Evolutionary conservation across 2,888 invertebrate genomes (phyloP).

Genomic region (Argynnis bischoffii): DNA sequence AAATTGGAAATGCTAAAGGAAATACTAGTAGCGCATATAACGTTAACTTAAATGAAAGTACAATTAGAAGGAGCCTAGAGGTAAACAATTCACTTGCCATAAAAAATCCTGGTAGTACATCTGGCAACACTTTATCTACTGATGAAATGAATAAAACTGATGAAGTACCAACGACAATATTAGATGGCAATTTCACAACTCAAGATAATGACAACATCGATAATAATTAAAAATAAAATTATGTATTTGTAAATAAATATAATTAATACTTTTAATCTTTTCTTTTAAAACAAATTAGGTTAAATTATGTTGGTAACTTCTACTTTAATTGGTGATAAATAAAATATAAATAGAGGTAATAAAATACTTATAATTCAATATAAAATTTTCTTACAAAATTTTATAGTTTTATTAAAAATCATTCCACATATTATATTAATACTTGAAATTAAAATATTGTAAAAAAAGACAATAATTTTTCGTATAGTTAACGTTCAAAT

Average conservation of each 20-base stretch:
- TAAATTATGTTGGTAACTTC: too few relatives aligned
- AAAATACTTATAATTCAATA: too few relatives aligned
- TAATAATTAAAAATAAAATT: not conserved
- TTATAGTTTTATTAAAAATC: too few relatives aligned
- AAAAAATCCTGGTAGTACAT: not conserved
- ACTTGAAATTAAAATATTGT: too few relatives aligned
- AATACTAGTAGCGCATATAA: conserved; percentile 1
- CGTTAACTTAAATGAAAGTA: conserved; percentile 2
- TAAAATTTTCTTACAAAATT: too few relatives aligned
- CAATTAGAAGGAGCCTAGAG: conserved; percentile 17
- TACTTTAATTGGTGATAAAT: too few relatives aligned
- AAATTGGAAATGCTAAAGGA: conserved; percentile 14
- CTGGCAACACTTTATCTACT: not conserved
- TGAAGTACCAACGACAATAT: not conserved
- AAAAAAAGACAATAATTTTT: too few relatives aligned
- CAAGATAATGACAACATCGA: not conserved
- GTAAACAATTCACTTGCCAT: not conserved
- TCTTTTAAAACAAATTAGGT: too few relatives aligned
- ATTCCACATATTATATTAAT: too few relatives aligned
- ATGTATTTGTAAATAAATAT: not conserved
- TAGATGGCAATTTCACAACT: not conserved
- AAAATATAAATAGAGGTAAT: too few relatives aligned
- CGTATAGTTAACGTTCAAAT: too few relatives aligned
- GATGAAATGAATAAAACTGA: not conserved
- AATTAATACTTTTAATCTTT: not conserved